Percentiles rank a stretch among this genome's conserved stretches.
These are phyloP conservation scores for Lepus americanus DNA, from an alignment of 2,113 vertebrate species.

Conservation along the genomic window DNA sequence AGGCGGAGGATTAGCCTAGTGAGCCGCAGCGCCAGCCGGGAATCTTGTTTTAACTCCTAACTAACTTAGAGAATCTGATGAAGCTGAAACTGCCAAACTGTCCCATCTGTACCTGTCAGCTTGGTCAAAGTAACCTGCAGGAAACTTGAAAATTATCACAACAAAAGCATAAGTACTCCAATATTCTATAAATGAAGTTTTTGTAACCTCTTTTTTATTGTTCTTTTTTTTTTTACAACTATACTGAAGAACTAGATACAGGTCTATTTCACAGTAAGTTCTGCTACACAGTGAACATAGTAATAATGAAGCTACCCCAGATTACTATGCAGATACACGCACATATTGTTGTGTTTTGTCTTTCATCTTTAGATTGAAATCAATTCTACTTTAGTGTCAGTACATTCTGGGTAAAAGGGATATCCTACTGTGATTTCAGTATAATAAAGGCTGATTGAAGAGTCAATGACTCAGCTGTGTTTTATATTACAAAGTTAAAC, in stretches of 20 bases:
- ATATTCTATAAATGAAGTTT: not conserved
- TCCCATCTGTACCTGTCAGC: not conserved
- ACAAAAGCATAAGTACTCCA: not conserved
- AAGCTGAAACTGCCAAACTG: not conserved
- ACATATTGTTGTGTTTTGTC: conserved; percentile 72
- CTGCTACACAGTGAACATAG: not conserved
- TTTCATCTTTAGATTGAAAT: conserved; percentile 80
- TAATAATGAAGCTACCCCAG: conserved; percentile 61
- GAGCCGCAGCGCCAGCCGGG: too few species aligned
- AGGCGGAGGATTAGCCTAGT: too few species aligned
- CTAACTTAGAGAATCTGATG: not conserved
- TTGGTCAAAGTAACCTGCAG: not conserved
- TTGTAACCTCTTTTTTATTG: not conserved
- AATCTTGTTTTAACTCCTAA: not conserved
- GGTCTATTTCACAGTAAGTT: conserved; percentile 27
- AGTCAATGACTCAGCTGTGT: conserved; percentile 85
- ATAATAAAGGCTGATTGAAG: conserved; percentile 87
- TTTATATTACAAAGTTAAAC: conserved; percentile 84
- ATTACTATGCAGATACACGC: conserved; percentile 47
- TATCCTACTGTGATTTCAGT: conserved; percentile 77
- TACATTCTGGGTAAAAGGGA: conserved; percentile 78
- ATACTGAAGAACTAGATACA: not conserved
- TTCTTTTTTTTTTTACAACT: not conserved
- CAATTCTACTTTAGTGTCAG: conserved; percentile 82
- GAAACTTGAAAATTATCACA: not conserved